These are phyloP conservation scores for Homalodisca vitripennis DNA, from an alignment of 1,140 invertebrate species.

Conservation along the genomic window DNA sequence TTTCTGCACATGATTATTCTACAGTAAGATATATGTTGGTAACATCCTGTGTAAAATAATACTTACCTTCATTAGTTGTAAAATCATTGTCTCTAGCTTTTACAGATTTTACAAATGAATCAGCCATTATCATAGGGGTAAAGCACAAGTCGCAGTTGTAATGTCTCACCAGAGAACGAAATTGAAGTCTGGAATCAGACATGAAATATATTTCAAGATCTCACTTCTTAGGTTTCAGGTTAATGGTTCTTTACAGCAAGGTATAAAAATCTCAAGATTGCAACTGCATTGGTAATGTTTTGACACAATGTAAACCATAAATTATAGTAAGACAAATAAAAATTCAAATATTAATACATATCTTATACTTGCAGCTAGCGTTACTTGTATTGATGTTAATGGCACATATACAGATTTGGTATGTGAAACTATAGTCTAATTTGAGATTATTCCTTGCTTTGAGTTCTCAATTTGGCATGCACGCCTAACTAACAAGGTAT, in stretches of 20 bases:
- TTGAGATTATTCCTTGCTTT: too few species aligned
- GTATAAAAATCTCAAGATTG: slow-evolving; percentile 11
- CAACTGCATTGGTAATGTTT: neutral
- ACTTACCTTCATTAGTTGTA: slow-evolving; percentile 64
- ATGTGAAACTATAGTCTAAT: too few species aligned
- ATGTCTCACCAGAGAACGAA: slow-evolving; percentile 75
- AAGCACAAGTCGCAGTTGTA: slow-evolving; percentile 90
- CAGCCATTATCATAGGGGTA: slow-evolving; percentile 95
- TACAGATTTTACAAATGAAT: slow-evolving; percentile 86
- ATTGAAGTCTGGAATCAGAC: slow-evolving; percentile 75
- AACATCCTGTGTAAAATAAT: neutral
- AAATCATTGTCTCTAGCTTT: slow-evolving; percentile 91
- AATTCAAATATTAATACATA: neutral
- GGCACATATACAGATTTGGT: too few species aligned
- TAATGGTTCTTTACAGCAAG: neutral
- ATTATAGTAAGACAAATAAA: neutral
- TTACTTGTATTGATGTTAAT: too few species aligned
- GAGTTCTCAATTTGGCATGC: too few species aligned
- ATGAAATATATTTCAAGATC: too few species aligned
- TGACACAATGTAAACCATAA: neutral
- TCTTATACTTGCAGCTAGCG: too few species aligned
- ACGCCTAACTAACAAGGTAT: too few species aligned
- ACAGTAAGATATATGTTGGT: neutral
- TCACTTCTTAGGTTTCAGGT: slow-evolving; percentile 5
- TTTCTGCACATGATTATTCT: neutral